Conservation (phyloP, 2,113 vertebrate species). For the Eudyptes chrysolophus region DNA sequence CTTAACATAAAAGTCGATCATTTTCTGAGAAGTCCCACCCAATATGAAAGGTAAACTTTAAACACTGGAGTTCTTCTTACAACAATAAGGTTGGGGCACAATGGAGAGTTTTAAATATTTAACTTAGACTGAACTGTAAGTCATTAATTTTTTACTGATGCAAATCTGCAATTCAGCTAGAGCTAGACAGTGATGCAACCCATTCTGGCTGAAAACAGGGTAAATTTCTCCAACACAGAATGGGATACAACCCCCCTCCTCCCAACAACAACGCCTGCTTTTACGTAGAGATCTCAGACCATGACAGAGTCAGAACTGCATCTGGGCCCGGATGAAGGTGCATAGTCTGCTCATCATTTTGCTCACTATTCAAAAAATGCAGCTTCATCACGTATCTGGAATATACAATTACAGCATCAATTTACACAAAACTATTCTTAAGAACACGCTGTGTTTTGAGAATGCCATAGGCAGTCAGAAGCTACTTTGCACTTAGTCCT, state of each 20-base stretch:
- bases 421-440: background rate
- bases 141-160: slow-evolving; percentile 50
- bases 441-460: background rate
- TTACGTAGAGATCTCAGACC: background rate
- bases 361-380: background rate
- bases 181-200: background rate
- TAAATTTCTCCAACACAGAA: background rate
- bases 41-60: background rate
- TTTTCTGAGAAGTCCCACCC: background rate
- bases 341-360: background rate
- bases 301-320: background rate
- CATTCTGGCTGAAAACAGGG: background rate
- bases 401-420: background rate
- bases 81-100: background rate
- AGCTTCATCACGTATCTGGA: background rate
- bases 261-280: background rate
- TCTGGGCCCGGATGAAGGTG: background rate
- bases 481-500: background rate
- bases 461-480: background rate
- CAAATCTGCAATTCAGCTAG: slow-evolving; percentile 43
- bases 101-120: slow-evolving; percentile 52
- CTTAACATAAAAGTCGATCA: background rate
- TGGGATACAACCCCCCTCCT: background rate
- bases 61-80: background rate
- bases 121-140: slow-evolving; percentile 1